A percentile compares a stretch with the other conserved stretches of the same genome.
Evolutionary conservation across 2,888 invertebrate genomes (phyloP).

Genomic region (Sacculina carcini): DNA sequence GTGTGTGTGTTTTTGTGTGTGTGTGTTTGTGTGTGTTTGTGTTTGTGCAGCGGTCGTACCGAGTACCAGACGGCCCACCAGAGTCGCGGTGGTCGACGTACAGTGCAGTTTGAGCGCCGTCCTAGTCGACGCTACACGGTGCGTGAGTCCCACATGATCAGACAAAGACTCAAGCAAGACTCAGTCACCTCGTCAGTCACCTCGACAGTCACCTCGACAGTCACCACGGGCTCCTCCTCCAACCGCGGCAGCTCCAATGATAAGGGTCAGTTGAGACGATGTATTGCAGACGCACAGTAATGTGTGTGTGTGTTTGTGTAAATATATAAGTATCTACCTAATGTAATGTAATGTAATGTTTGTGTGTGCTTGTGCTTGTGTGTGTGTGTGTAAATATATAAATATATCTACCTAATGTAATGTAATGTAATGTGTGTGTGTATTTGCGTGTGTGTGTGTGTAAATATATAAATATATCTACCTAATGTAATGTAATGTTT

Average conservation of each 20-base stretch:
- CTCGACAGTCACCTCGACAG: constrained; percentile 5
- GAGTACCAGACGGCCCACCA: constrained; percentile 86
- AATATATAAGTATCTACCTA: no score
- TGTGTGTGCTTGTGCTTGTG: no score
- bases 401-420: no score
- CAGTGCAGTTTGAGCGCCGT: constrained; percentile 82
- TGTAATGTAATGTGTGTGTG: no score
- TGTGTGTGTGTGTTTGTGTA: no score
- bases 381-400: no score
- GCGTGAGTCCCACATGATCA: constrained; percentile 60
- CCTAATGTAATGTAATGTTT: no score
- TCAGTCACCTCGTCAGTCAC: constrained; percentile 1
- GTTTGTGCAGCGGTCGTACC: constrained; percentile 51
- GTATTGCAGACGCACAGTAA: not conserved
- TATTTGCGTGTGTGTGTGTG: no score
- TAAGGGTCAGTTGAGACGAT: not conserved
- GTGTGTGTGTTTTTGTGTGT: no score
- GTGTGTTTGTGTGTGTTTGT: no score
- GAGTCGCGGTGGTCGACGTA: constrained; percentile 68
- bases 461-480: no score
- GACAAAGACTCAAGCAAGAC: constrained; percentile 25
- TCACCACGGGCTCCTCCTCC: constrained; percentile 2
- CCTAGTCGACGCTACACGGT: constrained; percentile 90
- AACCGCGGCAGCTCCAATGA: not conserved
- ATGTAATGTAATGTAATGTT: no score